Base-by-base conservation (phyloP, 92 coral and sea anemone genomes). In the Montipora capitata region DNA sequence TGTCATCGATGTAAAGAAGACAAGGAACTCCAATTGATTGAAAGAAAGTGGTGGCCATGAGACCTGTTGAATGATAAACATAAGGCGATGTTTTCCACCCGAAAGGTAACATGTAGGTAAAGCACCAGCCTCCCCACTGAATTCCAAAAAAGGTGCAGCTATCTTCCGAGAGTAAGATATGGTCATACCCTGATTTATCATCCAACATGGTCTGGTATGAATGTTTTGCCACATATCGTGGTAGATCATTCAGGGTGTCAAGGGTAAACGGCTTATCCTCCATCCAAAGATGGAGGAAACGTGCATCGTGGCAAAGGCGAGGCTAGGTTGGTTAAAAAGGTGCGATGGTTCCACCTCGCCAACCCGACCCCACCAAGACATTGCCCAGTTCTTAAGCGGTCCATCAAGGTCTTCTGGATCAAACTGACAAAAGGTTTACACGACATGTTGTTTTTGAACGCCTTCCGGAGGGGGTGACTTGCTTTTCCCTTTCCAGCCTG, bases 71-170 rank as follows among this genome's bases (percentile, higher is more conserved):
- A 45, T 75, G 92, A 65, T 76, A 58, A 10, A 82, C 69, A 44
- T 66, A 89, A 1, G 92, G 78, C 45, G 79, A 74, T 15, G 76
- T 74, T 64, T 81, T 58, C 63, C 81, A 58, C 63, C 14, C n/a
- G 79, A 41, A 48, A 74, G 92, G 74, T 76, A 58, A 58, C n/a
- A 13, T 58, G 64, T 58, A 58, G 64, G 64, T 58, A 58, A 58
- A 7, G 61, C 10, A 69, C 89, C 16, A 76, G 41, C 13, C 63
- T 85, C 64, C 64, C 64, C 57, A 58, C 64, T 58, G 83, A 51
- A 75, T 39, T 6, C 85, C 90, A 78, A 78, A 86, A 78, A 59
- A 86, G 27, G 90, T 63, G 14, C 65, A 84, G 63, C 90, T 85
- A 15, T 77, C 90, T 16, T 64, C 68, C n/a, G 73, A 68, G 44